Conservation (phyloP, 1,140 invertebrate genomes). For the Centruroides vittatus region DNA sequence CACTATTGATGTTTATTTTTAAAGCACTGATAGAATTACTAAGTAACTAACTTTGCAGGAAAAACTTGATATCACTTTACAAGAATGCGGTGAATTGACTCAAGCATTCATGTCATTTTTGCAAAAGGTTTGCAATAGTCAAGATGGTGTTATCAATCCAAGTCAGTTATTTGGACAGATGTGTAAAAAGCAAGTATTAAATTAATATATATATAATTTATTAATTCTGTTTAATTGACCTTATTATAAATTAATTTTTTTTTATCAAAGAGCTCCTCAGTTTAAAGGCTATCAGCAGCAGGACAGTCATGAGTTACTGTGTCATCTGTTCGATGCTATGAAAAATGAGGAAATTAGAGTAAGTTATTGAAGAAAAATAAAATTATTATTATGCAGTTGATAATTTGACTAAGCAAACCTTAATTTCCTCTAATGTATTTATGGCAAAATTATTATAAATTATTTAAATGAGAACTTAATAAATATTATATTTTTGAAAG, state of each 20-base stretch:
- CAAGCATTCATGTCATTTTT: not conserved
- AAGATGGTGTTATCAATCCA: slow-evolving; percentile 35
- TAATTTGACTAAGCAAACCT: not conserved
- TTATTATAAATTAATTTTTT: not conserved
- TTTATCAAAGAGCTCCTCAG: slow-evolving; percentile 39
- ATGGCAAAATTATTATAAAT: too few species aligned
- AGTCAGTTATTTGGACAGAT: slow-evolving; percentile 54
- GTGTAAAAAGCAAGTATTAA: slow-evolving; percentile 41
- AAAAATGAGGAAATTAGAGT: slow-evolving; percentile 41
- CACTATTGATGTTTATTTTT: too few species aligned
- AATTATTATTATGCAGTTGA: not conserved
- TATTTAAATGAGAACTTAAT: too few species aligned
- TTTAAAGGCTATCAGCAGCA: slow-evolving; percentile 91
- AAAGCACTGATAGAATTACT: too few species aligned
- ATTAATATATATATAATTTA: not conserved
- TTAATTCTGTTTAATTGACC: not conserved
- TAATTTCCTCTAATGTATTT: too few species aligned
- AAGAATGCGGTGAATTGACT: not conserved
- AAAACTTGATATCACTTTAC: not conserved
- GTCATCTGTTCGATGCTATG: slow-evolving; percentile 74
- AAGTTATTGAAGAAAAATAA: not conserved
- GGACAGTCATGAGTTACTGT: slow-evolving; percentile 84
- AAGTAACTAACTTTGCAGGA: not conserved
- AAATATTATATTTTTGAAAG: too few species aligned
- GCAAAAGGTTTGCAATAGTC: not conserved